Percentiles rank a stretch among this genome's conserved stretches.
These are phyloP conservation scores for Rhyacophila brunnea DNA, from an alignment of 1,140 invertebrate genomes.

Conservation along the genomic window DNA sequence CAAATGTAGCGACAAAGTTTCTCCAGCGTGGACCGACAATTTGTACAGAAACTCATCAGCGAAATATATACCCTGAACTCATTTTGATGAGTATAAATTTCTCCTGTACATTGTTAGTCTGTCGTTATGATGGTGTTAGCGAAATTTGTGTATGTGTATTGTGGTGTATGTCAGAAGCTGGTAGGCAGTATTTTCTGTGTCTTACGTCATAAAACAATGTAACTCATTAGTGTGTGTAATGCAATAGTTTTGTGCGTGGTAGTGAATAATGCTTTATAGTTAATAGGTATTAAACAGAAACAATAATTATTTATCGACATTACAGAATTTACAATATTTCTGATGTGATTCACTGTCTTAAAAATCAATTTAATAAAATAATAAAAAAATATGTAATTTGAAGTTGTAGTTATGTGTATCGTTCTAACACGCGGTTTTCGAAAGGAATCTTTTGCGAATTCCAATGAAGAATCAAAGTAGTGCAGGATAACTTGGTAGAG, in stretches of 20 bases:
- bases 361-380: too few species aligned
- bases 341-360: too few species aligned
- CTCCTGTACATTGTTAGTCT: not conserved
- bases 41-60: not conserved
- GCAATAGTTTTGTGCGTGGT: not conserved
- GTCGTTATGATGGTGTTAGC: not conserved
- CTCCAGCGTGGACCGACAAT: not conserved
- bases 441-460: too few species aligned
- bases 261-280: not conserved
- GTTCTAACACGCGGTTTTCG: too few species aligned
- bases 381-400: too few species aligned
- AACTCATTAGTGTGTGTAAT: not conserved
- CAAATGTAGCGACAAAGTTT: constrained; percentile 5
- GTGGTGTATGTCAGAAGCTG: not conserved
- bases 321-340: too few species aligned
- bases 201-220: constrained; percentile 3
- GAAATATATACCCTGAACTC: not conserved
- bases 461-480: too few species aligned
- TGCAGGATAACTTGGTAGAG: too few species aligned
- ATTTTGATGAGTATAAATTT: not conserved
- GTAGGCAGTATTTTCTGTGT: not conserved
- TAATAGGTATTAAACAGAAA: too few species aligned
- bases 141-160: not conserved
- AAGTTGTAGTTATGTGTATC: too few species aligned
- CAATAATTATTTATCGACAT: too few species aligned